phyloP scores from a whole-genome alignment of 2,113 vertebrate genomes.

The Oreotragus oreotragus region DNA sequence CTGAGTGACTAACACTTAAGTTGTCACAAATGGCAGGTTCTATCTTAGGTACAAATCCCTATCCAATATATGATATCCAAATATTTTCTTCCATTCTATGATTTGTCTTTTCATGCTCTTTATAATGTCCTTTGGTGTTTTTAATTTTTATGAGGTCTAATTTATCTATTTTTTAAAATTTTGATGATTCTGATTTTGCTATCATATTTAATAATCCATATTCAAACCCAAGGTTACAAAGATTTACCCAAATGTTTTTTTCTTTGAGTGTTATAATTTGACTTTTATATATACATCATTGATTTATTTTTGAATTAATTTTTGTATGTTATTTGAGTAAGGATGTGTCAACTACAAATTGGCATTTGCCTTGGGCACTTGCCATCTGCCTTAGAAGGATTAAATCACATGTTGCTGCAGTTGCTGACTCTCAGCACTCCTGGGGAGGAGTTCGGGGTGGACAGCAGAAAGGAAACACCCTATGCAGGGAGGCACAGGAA shows the following conservation, averaged over 20 bases:
- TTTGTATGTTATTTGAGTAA: neutral
- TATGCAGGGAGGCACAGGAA: neutral
- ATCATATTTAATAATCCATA: neutral
- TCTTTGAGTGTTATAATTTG: neutral
- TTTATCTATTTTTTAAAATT: neutral
- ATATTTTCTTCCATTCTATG: neutral
- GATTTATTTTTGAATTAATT: neutral
- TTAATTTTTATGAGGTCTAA: neutral
- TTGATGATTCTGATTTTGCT: neutral
- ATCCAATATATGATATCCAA: neutral
- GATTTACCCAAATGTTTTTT: neutral
- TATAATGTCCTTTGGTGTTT: neutral
- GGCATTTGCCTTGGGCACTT: neutral
- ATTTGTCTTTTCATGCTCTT: neutral
- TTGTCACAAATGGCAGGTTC: neutral
- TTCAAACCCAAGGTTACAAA: neutral
- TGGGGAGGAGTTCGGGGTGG: neutral
- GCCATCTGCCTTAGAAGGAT: neutral
- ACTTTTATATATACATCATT: neutral
- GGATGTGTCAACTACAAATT: neutral
- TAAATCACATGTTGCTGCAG: neutral
- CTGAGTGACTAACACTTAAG: neutral
- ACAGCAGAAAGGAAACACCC: neutral
- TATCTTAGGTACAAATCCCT: neutral
- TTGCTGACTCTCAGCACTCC: neutral